phyloP scores from a whole-genome alignment of 2,888 invertebrate species.

The Cenopis cana region DNA sequence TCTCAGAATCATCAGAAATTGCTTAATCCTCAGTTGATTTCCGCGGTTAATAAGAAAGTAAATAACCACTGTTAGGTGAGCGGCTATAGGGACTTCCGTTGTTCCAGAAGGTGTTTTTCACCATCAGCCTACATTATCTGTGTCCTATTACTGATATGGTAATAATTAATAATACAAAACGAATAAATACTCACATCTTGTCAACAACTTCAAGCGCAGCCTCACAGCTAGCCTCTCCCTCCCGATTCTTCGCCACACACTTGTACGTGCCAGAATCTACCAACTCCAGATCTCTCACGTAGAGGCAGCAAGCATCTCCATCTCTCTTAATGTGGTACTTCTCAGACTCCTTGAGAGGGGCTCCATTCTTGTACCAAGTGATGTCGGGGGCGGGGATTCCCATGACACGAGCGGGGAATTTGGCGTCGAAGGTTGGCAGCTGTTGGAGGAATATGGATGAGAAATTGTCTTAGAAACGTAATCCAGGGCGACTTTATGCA shows the following conservation, averaged over 20 bases:
- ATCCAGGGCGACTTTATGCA: background rate
- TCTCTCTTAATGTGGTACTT: slow-evolving; percentile 91
- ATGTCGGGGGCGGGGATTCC: slow-evolving; percentile 94
- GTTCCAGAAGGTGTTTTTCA: background rate
- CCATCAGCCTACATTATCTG: background rate
- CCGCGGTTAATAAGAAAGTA: too few species aligned
- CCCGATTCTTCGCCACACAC: slow-evolving; percentile 91
- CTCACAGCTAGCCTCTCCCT: slow-evolving; percentile 91
- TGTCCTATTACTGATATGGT: background rate
- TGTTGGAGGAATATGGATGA: slow-evolving; percentile 57
- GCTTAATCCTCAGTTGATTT: too few species aligned
- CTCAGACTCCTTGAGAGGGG: slow-evolving; percentile 87
- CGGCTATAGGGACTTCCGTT: too few species aligned
- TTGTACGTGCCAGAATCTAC: slow-evolving; percentile 90
- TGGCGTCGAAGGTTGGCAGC: slow-evolving; percentile 91
- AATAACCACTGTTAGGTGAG: too few species aligned
- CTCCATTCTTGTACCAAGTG: slow-evolving; percentile 94
- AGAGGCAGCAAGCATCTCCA: slow-evolving; percentile 91
- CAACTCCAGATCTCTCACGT: slow-evolving; percentile 88
- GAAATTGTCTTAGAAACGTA: background rate
- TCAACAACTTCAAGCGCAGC: slow-evolving; percentile 91
- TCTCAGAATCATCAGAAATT: too few species aligned
- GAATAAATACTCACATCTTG: slow-evolving; percentile 88
- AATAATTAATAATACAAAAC: background rate
- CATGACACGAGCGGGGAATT: slow-evolving; percentile 91